Evolutionary conservation across 2,797 vertebrate species (phyloP).

Genomic region (Cetoscarus ocellatus): DNA sequence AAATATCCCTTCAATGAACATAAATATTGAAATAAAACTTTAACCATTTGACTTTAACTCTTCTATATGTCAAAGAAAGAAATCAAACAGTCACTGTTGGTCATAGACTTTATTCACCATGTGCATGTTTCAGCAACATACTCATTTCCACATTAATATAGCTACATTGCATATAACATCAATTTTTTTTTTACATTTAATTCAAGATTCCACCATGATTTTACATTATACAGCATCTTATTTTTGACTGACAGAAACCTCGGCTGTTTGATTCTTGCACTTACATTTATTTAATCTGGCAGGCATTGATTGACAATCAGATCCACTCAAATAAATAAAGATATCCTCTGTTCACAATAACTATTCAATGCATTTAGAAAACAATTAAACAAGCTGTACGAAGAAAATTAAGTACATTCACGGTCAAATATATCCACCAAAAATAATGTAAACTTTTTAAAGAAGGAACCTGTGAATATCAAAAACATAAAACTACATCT

Average conservation of each 20-base stretch:
- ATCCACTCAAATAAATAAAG: slow-evolving; percentile 69
- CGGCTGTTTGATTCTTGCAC: slow-evolving; percentile 62
- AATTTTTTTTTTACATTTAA: slow-evolving; percentile 78
- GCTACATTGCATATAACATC: slow-evolving; percentile 87
- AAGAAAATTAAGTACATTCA: slow-evolving; percentile 73
- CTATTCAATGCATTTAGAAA: slow-evolving; percentile 72
- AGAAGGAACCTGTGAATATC: slow-evolving; percentile 48
- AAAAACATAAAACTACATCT: slow-evolving; percentile 53
- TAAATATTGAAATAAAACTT: background rate
- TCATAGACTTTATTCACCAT: slow-evolving; percentile 86
- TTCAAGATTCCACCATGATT: slow-evolving; percentile 82
- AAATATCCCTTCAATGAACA: too few relatives aligned
- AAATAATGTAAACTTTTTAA: slow-evolving; percentile 56
- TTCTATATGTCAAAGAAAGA: slow-evolving; percentile 1
- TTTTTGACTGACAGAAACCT: slow-evolving; percentile 56
- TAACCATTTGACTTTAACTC: background rate
- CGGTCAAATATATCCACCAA: slow-evolving; percentile 71
- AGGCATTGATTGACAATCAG: slow-evolving; percentile 77
- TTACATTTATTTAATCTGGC: slow-evolving; percentile 73
- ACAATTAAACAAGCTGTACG: slow-evolving; percentile 52
- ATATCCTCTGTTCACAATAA: slow-evolving; percentile 70
- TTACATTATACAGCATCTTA: slow-evolving; percentile 67
- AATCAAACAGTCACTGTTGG: slow-evolving; percentile 37
- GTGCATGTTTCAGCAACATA: slow-evolving; percentile 83
- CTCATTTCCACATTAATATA: slow-evolving; percentile 80